Percentiles rank a stretch among this genome's conserved stretches.
phyloP scores from a whole-genome alignment of 2,113 vertebrate species.

The Synodontis membranacea region DNA sequence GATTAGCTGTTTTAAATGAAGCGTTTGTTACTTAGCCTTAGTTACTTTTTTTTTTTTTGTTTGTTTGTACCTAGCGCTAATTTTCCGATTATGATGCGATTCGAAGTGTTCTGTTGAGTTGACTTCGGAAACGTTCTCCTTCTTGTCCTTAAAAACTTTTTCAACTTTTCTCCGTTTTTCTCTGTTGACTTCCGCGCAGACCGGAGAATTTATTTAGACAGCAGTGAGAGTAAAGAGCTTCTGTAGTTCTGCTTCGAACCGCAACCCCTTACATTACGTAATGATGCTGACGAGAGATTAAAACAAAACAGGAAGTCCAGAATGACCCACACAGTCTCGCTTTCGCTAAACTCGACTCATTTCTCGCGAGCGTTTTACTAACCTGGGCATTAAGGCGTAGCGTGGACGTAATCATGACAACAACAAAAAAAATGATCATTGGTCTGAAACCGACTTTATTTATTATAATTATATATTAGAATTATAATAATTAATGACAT shows the following conservation, averaged over 20 bases:
- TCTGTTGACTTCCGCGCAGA: no score
- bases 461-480: not conserved
- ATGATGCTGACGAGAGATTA: not conserved
- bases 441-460: not conserved
- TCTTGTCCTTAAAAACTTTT: no score
- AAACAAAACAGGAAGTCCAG: conserved; percentile 24
- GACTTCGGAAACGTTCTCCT: no score
- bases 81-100: no score
- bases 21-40: not conserved
- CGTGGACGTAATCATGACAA: no score
- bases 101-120: no score
- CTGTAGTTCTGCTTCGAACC: not conserved
- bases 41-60: not conserved
- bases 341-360: conserved; percentile 8
- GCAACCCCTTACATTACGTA: not conserved
- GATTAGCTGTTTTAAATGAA: not conserved
- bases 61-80: not conserved
- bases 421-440: no score
- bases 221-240: not conserved
- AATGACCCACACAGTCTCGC: not conserved
- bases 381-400: not conserved
- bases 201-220: no score
- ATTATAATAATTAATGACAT: not conserved
- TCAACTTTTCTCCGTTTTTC: no score
- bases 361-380: not conserved